Percentiles rank a stretch among this genome's conserved stretches.
phyloP scores from a whole-genome alignment of 2,797 vertebrate species.

The Pseudomugil tenellus region DNA sequence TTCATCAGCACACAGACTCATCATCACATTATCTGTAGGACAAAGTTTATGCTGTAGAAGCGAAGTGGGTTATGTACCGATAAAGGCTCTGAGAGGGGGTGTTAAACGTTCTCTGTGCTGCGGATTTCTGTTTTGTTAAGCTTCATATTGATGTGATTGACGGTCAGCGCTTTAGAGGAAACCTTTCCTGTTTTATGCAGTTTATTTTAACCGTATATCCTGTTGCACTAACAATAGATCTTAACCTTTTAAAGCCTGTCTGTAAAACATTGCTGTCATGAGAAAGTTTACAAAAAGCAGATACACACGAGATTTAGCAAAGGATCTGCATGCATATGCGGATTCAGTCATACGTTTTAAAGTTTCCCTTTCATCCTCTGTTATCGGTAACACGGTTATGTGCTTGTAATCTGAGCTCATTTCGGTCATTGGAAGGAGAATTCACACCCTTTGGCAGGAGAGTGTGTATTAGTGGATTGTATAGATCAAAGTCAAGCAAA shows the following conservation, averaged over 20 bases:
- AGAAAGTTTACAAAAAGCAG: neutral
- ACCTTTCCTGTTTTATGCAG: neutral
- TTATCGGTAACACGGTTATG: conserved; percentile 5
- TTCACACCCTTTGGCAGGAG: conserved; percentile 5
- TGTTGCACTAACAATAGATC: neutral
- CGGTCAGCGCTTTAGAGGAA: neutral
- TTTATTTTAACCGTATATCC: neutral
- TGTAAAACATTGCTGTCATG: neutral
- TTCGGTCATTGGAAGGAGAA: conserved; percentile 26
- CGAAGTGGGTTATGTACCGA: neutral
- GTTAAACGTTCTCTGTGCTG: neutral
- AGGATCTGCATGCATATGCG: neutral
- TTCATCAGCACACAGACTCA: conserved; percentile 14
- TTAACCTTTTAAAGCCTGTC: neutral
- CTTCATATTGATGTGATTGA: neutral
- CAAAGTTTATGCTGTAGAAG: neutral
- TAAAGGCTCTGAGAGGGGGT: neutral
- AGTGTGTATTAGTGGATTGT: conserved; percentile 6
- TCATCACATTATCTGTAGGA: neutral
- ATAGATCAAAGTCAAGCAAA: conserved; percentile 40
- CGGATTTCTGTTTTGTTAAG: neutral
- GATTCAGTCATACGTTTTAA: too few species aligned
- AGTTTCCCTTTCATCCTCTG: conserved; percentile 17
- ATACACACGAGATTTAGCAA: neutral
- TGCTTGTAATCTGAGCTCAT: conserved; percentile 23